Percentiles rank a stretch among this genome's conserved stretches.
These are phyloP conservation scores for Lucilia sericata DNA, from an alignment of 1,140 invertebrate species.

Conservation along the genomic window DNA sequence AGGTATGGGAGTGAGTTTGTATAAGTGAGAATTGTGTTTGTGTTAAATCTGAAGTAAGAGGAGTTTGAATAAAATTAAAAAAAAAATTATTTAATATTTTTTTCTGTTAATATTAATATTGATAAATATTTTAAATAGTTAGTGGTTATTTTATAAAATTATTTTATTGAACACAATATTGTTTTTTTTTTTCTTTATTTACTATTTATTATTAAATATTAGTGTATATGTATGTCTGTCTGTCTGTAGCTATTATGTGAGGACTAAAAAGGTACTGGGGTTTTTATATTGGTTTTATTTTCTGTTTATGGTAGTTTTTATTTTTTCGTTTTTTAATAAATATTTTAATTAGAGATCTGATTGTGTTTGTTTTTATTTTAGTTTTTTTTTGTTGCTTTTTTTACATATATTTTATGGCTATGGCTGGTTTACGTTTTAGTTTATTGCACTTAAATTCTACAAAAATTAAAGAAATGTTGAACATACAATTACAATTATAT, in stretches of 20 bases:
- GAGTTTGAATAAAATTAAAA: neutral
- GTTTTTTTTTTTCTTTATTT: constrained; percentile 46
- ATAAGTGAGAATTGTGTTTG: too few relatives aligned
- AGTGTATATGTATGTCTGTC: neutral
- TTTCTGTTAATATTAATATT: neutral
- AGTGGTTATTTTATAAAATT: constrained; percentile 25
- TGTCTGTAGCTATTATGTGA: neutral
- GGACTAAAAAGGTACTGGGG: constrained; percentile 8
- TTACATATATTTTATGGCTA: neutral
- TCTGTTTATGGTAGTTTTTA: constrained; percentile 23
- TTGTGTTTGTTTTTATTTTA: neutral
- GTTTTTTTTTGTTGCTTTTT: neutral
- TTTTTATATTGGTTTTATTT: neutral
- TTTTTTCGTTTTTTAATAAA: constrained; percentile 4
- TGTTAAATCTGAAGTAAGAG: neutral
- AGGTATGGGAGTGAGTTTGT: neutral
- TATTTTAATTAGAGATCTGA: constrained; percentile 5
- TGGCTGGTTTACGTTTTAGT: neutral
- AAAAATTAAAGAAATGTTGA: neutral
- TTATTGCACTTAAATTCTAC: constrained; percentile 23
- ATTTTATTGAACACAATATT: constrained; percentile 44
- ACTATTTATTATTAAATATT: neutral
- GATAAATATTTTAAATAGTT: constrained; percentile 38
- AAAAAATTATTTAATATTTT: neutral
- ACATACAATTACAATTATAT: constrained; percentile 1